A percentile compares a stretch with the other conserved stretches of the same genome.
phyloP scores from a whole-genome alignment of 1,140 invertebrate genomes.

The Psilanteris sp. region DNA sequence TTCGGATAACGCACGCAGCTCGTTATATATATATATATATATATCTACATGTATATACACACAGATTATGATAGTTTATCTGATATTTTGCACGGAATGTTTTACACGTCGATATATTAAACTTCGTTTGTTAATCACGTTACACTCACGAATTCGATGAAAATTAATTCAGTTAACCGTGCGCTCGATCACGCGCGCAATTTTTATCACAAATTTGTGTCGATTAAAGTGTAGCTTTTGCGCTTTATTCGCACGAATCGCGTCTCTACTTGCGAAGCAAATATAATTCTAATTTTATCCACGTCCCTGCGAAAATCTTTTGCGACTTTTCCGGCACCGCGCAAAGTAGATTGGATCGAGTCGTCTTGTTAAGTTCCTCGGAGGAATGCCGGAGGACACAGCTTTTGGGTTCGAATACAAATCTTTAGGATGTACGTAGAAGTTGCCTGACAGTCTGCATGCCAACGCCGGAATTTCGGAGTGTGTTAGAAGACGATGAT shows the following conservation, averaged over 20 bases:
- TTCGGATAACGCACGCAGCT: too few species aligned
- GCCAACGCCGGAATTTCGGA: conserved; percentile 46
- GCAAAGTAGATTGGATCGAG: conserved; percentile 59
- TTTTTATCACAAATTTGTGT: conserved; percentile 34
- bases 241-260: conserved; percentile 33
- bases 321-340: conserved; percentile 52
- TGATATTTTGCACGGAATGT: too few species aligned
- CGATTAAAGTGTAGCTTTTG: conserved; percentile 41
- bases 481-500: conserved; percentile 35
- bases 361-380: conserved; percentile 56
- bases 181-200: conserved; percentile 20
- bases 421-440: conserved; percentile 53
- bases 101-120: too few species aligned
- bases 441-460: conserved; percentile 49
- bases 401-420: conserved; percentile 60
- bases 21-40: too few species aligned
- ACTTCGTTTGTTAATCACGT: too few species aligned
- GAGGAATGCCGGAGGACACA: conserved; percentile 51
- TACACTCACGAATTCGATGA: too few species aligned
- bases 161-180: conserved; percentile 13
- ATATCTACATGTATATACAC: too few species aligned
- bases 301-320: conserved; percentile 56
- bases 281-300: conserved; percentile 55
- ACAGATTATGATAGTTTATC: too few species aligned
- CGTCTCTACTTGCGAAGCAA: conserved; percentile 44